A percentile compares a stretch with the other conserved stretches of the same genome.
Conservation (phyloP, 1,140 invertebrate genomes). For the Eulimnadia texana region DNA sequence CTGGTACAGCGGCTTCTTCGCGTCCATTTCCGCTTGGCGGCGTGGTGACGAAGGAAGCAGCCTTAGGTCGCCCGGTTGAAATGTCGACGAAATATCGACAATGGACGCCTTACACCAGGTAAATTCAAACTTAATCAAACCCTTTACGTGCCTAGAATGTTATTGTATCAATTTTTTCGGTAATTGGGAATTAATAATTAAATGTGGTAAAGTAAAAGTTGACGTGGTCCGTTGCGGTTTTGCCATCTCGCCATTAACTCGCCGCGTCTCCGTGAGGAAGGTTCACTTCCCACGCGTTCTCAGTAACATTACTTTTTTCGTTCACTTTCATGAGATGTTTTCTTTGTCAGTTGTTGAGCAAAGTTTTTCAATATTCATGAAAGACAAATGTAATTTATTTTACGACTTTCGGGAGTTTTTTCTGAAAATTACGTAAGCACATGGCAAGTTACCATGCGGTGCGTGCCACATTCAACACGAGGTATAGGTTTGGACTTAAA, state of each 20-base stretch:
- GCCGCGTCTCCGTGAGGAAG: no score
- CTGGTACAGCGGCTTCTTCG: background rate
- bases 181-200: no score
- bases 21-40: background rate
- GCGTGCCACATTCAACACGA: no score
- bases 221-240: background rate
- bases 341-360: background rate
- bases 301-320: no score
- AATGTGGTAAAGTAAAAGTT: background rate
- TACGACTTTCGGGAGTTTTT: no score
- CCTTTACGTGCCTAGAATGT: background rate
- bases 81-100: background rate
- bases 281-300: no score
- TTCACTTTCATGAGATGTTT: no score
- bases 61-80: background rate
- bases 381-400: no score
- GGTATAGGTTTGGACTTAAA: no score
- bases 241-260: background rate
- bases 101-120: slow-evolving; percentile 8
- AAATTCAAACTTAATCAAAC: background rate
- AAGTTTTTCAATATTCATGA: no score
- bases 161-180: background rate
- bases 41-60: background rate
- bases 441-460: no score
- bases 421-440: no score